Evolutionary conservation across 2,113 vertebrate genomes (phyloP).

Genomic region (Archilochus colubris): DNA sequence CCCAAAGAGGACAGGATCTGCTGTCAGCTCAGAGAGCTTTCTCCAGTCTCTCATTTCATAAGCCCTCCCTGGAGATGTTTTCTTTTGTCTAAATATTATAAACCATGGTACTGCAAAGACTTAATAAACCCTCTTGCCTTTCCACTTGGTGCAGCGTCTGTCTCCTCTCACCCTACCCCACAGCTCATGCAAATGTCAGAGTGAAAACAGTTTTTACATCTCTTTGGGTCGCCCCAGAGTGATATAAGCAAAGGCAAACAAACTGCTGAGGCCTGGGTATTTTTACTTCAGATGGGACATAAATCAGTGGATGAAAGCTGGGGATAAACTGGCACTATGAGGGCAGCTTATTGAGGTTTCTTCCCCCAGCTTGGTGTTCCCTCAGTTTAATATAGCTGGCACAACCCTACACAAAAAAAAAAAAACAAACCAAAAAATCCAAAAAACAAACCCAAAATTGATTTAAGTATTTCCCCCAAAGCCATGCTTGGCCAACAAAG

Average conservation of each 20-base stretch:
- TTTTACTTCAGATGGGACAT: conserved; percentile 46
- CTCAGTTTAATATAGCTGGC: background rate
- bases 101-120: background rate
- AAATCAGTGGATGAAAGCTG: conserved; percentile 47
- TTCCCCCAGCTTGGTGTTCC: background rate
- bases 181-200: conserved; percentile 30
- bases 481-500: background rate
- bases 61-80: conserved; percentile 34
- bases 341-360: conserved; percentile 34
- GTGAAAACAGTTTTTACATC: conserved; percentile 32
- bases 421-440: too few relatives aligned
- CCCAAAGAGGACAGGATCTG: background rate
- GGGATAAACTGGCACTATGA: conserved; percentile 42
- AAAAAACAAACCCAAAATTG: background rate
- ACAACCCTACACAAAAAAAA: background rate
- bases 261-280: conserved; percentile 43
- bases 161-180: conserved; percentile 29
- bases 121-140: conserved; percentile 52
- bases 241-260: conserved; percentile 55
- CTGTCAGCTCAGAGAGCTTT: background rate
- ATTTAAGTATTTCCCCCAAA: background rate
- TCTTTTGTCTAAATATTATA: conserved; percentile 49
- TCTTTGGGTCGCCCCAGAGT: background rate
- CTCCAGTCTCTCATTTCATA: background rate
- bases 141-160: background rate